Percentiles rank a stretch among this genome's conserved stretches.
These are phyloP conservation scores for Xestia rhomboidea DNA, from an alignment of 2,888 invertebrate species.

Conservation along the genomic window DNA sequence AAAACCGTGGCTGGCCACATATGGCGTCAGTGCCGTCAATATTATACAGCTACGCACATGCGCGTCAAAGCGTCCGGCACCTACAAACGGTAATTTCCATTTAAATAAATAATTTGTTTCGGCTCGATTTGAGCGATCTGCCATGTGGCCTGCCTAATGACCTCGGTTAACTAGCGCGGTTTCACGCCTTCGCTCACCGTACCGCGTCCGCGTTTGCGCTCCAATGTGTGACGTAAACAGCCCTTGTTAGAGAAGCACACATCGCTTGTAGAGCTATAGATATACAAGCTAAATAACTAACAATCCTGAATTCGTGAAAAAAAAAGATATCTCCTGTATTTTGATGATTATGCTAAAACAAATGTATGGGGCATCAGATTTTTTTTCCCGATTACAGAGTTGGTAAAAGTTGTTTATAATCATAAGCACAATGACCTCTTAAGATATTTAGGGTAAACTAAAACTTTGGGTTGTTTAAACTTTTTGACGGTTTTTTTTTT, in stretches of 20 bases:
- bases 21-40: slow-evolving; percentile 70
- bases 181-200: slow-evolving; percentile 85
- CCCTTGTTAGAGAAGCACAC: slow-evolving; percentile 23
- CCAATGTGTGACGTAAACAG: slow-evolving; percentile 38
- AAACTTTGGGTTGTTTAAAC: background rate
- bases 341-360: background rate
- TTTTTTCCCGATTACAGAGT: no score
- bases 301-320: background rate
- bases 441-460: background rate
- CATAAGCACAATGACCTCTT: background rate
- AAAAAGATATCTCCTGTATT: background rate
- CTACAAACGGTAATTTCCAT: slow-evolving; percentile 86
- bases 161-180: slow-evolving; percentile 86
- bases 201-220: slow-evolving; percentile 36
- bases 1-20: slow-evolving; percentile 76
- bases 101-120: slow-evolving; percentile 90
- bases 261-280: background rate
- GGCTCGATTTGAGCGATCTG: slow-evolving; percentile 83
- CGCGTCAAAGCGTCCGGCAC: slow-evolving; percentile 73
- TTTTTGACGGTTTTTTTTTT: background rate
- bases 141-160: slow-evolving; percentile 88
- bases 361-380: background rate
- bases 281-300: background rate
- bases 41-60: slow-evolving; percentile 71
- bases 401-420: background rate